Conservation (phyloP, 2,888 invertebrate species). For the Melitaea athalia region DNA sequence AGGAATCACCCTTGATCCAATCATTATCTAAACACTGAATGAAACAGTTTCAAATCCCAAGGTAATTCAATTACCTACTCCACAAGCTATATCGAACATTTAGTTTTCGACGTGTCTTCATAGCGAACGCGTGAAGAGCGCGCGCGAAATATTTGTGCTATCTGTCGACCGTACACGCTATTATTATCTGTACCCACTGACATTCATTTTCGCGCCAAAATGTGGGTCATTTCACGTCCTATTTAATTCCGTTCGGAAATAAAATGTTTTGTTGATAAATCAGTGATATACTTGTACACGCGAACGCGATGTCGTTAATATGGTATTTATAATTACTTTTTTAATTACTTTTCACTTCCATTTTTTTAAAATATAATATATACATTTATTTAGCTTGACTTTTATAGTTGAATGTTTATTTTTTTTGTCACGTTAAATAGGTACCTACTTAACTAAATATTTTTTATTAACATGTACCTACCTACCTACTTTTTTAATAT, state of each 20-base stretch:
- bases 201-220: constrained; percentile 68
- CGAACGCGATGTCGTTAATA: constrained; percentile 56
- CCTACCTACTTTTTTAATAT: no score
- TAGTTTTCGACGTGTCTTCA: constrained; percentile 44
- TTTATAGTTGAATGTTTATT: no score
- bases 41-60: constrained; percentile 45
- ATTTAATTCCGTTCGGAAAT: constrained; percentile 46
- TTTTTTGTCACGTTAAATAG: no score
- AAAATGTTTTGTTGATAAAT: constrained; percentile 44
- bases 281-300: constrained; percentile 32
- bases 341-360: constrained; percentile 26
- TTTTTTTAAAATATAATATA: constrained; percentile 14
- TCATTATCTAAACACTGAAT: constrained; percentile 22
- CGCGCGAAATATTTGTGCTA: constrained; percentile 48
- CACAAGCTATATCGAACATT: constrained; percentile 30
- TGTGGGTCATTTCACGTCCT: constrained; percentile 59
- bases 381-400: background rate
- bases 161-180: background rate
- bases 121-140: constrained; percentile 42
- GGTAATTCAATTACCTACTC: constrained; percentile 45
- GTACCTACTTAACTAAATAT: no score
- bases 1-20: constrained; percentile 13
- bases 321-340: constrained; percentile 51
- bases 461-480: no score
- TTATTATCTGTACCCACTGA: constrained; percentile 42